phyloP scores from a whole-genome alignment of 1,140 invertebrate genomes.

The Neotoxoptera formosana region DNA sequence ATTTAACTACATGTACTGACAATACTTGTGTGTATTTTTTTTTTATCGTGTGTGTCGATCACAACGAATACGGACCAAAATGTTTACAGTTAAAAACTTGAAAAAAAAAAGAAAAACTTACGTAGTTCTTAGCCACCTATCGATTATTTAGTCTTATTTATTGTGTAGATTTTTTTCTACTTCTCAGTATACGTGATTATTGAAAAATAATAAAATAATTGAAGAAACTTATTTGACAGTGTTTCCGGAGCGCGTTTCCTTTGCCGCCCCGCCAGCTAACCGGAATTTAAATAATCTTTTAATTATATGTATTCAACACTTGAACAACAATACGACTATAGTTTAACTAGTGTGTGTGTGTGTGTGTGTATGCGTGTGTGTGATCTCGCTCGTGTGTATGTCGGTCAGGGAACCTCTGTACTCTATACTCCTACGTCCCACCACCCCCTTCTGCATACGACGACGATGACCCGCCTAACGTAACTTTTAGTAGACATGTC shows the following conservation, averaged over 20 bases:
- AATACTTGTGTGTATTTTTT: slow-evolving; percentile 56
- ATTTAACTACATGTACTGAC: slow-evolving; percentile 57
- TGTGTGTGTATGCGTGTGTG: not conserved
- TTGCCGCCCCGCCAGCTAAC: not conserved
- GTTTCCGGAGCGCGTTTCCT: slow-evolving; percentile 49
- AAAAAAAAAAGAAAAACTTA: slow-evolving; percentile 37
- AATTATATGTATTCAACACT: slow-evolving; percentile 17
- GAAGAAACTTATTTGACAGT: slow-evolving; percentile 56
- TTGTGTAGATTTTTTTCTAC: slow-evolving; percentile 58
- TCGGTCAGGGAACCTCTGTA: slow-evolving; percentile 14
- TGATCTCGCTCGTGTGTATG: not conserved
- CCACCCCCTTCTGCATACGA: not conserved
- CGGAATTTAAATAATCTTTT: slow-evolving; percentile 19
- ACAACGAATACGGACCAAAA: slow-evolving; percentile 53
- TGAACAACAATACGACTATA: slow-evolving; percentile 38
- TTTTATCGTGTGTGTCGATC: slow-evolving; percentile 38
- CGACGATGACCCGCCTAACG: not conserved
- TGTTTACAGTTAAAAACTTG: slow-evolving; percentile 42
- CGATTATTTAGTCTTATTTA: slow-evolving; percentile 56
- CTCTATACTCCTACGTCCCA: not conserved
- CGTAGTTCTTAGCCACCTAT: slow-evolving; percentile 55
- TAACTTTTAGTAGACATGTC: slow-evolving; percentile 45
- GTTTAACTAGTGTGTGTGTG: slow-evolving; percentile 14
- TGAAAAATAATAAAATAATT: slow-evolving; percentile 45
- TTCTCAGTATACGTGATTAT: slow-evolving; percentile 57